Evolutionary conservation across 2,113 vertebrate species (phyloP).

Genomic region (Prunella himalayana): DNA sequence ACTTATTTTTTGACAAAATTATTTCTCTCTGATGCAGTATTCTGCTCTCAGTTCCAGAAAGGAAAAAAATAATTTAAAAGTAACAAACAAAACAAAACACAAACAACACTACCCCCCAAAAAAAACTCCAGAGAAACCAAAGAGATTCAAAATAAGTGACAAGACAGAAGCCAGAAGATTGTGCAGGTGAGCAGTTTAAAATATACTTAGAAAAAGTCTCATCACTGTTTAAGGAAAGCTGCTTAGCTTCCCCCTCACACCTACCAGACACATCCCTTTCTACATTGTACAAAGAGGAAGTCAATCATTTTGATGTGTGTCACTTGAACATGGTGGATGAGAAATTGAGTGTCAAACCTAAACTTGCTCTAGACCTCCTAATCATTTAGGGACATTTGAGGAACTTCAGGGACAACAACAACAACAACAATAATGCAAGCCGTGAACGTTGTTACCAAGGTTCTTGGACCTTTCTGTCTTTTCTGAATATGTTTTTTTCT

Average conservation of each 20-base stretch:
- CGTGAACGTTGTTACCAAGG: neutral
- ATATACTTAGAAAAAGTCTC: neutral
- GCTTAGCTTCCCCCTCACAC: neutral
- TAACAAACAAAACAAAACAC: neutral
- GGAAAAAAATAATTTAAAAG: neutral
- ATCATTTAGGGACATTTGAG: neutral
- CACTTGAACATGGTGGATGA: neutral
- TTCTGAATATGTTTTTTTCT: neutral
- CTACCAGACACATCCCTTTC: neutral
- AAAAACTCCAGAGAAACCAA: neutral
- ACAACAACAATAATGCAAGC: neutral
- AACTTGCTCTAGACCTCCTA: neutral
- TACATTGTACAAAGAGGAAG: neutral
- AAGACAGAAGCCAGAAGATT: neutral
- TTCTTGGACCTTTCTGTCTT: neutral
- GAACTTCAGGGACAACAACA: neutral
- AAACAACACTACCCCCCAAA: neutral
- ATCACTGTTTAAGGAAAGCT: neutral
- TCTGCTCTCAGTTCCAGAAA: neutral
- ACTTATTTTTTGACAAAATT: conserved; percentile 56
- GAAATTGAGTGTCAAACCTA: neutral
- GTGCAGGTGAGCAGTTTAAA: neutral
- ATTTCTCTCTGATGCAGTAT: conserved; percentile 20
- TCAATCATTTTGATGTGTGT: neutral
- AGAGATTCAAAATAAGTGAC: neutral